Evolutionary conservation across 2,888 invertebrate species (phyloP), one percentile per base, ranked within the genome.

Genomic region (Craniophora ligustri): DNA sequence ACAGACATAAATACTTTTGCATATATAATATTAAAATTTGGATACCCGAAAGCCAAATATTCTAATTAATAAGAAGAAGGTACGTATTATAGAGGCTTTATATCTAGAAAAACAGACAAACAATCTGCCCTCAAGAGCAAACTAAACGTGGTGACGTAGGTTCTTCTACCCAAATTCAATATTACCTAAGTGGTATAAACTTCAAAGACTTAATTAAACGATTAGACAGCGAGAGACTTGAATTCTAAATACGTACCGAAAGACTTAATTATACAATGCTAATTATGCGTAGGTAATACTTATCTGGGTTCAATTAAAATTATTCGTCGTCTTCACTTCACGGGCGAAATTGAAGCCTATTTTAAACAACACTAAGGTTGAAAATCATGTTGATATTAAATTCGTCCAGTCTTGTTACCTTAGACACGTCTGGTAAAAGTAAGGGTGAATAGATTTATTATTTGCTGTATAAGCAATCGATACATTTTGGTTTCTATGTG

Each of bases 271-370:
- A 66, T 56, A 46, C 57, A 45, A 67, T 62, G 62, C 66, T 64
- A 64, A 64, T 64, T 64, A 64, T 55, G 55, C 66, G 21, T 66
- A n/a, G n/a, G n/a, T n/a, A 39, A 66, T 64, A 49, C 64, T 66
- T 66, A 66, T 66, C 67, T 66, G 66, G 60, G 61, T 55, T 60
- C 60, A 66, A 34, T 49, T 60, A 54, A 66, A 64, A 54, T 64
- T 66, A 66, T 46, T 49, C 16, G 32, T 41, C 36, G 5, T 26
- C 13, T 26, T 2, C 5, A 14, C 1, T 16, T 3, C 30, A 18
- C 53, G 23, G 15, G 3, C 11, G 14, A 66, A 10, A 42, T 49
- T 18, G 2, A 31, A 42, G 41, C 28, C 26, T 64, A 35, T 0
- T 0, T 7, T 1, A 1, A 0, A 0, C 0, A 0, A n/a, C n/a